These are phyloP conservation scores for Sminthurinus signatus DNA, from an alignment of 1,140 invertebrate genomes.

Conservation along the genomic window DNA sequence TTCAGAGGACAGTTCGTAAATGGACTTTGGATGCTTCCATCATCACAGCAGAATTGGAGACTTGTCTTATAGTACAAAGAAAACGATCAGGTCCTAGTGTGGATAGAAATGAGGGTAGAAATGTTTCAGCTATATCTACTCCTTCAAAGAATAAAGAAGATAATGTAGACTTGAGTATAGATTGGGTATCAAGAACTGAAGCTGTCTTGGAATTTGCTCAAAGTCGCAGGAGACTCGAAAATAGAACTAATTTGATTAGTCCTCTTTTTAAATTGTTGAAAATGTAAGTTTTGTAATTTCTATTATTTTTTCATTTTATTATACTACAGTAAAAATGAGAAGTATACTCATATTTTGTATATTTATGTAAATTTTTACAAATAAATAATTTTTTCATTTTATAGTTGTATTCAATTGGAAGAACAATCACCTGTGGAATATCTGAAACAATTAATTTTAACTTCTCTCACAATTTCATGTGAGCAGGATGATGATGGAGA, in stretches of 20 bases:
- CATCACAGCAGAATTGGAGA: slow-evolving; percentile 54
- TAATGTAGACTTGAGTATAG: not conserved
- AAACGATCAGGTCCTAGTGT: slow-evolving; percentile 48
- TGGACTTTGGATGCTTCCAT: slow-evolving; percentile 54
- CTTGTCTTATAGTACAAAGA: slow-evolving; percentile 50
- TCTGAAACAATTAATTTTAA: slow-evolving; percentile 75
- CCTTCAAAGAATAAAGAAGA: slow-evolving; percentile 13
- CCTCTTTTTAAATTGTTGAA: slow-evolving; percentile 74
- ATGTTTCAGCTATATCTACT: not conserved
- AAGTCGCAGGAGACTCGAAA: slow-evolving; percentile 66
- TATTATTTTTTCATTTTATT: not conserved
- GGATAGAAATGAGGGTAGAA: slow-evolving; percentile 47
- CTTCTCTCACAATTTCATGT: slow-evolving; percentile 66
- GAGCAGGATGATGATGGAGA: slow-evolving; percentile 50
- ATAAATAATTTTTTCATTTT: not conserved
- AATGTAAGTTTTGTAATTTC: slow-evolving; percentile 48
- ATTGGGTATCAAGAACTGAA: slow-evolving; percentile 66
- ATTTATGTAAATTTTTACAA: not conserved
- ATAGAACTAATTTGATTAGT: slow-evolving; percentile 59
- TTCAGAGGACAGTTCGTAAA: slow-evolving; percentile 37
- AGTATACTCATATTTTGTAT: no score
- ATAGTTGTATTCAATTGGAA: slow-evolving; percentile 66
- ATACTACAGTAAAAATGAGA: not conserved
- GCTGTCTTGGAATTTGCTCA: slow-evolving; percentile 77
- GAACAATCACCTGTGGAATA: slow-evolving; percentile 80